Evolutionary conservation across 2,888 invertebrate genomes (phyloP).

Genomic region (Dynastes grantii): DNA sequence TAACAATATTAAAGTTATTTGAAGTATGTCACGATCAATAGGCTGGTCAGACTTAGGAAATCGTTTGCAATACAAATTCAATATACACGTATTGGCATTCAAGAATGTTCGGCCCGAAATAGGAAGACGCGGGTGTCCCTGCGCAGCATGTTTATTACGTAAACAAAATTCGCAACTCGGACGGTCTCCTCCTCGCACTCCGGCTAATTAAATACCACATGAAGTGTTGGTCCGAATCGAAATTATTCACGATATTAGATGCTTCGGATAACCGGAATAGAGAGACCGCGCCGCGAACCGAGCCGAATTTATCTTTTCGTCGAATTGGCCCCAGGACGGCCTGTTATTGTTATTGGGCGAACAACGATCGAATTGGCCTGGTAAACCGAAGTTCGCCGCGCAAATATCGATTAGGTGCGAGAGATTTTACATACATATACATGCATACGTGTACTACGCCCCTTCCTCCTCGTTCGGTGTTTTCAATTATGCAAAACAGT

Average conservation of each 20-base stretch:
- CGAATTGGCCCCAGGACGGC: conserved; percentile 3
- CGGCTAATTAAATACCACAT: conserved; percentile 23
- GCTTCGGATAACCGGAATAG: conserved; percentile 5
- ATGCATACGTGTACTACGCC: background rate
- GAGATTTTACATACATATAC: conserved; percentile 13
- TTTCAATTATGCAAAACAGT: conserved; percentile 11
- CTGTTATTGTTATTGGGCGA: conserved; percentile 13
- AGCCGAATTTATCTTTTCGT: conserved; percentile 10
- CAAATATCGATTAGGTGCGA: background rate
- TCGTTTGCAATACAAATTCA: background rate
- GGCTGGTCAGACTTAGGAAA: background rate
- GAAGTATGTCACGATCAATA: background rate
- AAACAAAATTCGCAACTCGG: background rate
- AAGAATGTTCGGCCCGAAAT: background rate
- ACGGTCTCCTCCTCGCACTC: background rate
- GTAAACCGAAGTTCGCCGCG: conserved; percentile 12
- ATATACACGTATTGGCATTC: background rate
- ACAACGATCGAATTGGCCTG: conserved; percentile 7
- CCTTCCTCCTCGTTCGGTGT: background rate
- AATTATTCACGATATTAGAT: conserved; percentile 22
- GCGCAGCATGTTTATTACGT: background rate
- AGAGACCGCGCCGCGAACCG: background rate
- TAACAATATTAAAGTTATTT: background rate
- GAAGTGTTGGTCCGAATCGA: conserved; percentile 22
- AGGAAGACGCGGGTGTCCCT: background rate